phyloP scores from a whole-genome alignment of 1,140 invertebrate species.

The Heliconius melpomene region DNA sequence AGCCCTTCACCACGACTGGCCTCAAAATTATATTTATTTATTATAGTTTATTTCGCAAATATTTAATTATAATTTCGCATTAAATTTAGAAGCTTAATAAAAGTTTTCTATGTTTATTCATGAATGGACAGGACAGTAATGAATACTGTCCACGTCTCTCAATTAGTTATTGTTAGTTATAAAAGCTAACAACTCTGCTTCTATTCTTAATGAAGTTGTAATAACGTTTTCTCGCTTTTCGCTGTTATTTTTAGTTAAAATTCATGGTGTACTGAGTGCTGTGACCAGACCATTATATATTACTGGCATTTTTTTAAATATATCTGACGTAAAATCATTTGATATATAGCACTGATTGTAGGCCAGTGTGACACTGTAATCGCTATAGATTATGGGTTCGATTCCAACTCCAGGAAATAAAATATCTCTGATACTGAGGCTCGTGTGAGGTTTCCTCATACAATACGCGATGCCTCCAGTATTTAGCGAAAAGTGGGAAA shows the following conservation, averaged over 20 bases:
- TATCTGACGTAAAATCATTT: not conserved
- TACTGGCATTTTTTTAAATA: not conserved
- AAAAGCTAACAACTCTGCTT: conserved; percentile 38
- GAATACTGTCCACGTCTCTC: conserved; percentile 33
- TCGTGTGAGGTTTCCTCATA: too few species aligned
- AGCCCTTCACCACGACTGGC: too few species aligned
- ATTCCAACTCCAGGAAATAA: too few species aligned
- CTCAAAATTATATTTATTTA: not conserved
- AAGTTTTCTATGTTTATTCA: conserved; percentile 24
- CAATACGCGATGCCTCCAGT: too few species aligned
- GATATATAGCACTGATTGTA: too few species aligned
- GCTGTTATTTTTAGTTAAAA: conserved; percentile 27
- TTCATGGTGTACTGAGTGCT: not conserved
- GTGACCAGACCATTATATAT: not conserved
- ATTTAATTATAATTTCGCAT: conserved; percentile 10
- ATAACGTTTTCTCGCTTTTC: conserved; percentile 30
- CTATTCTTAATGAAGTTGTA: conserved; percentile 37
- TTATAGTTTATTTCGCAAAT: not conserved
- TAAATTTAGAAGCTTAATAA: conserved; percentile 16
- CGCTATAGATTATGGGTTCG: too few species aligned
- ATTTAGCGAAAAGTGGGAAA: too few species aligned
- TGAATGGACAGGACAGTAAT: conserved; percentile 31
- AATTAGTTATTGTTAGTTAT: conserved; percentile 39
- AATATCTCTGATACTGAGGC: too few species aligned
- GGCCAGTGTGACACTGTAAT: too few species aligned